A percentile compares a stretch with the other conserved stretches of the same genome.
Evolutionary conservation across 2,113 vertebrate genomes (phyloP).

Genomic region (Oreochromis tanganicae): DNA sequence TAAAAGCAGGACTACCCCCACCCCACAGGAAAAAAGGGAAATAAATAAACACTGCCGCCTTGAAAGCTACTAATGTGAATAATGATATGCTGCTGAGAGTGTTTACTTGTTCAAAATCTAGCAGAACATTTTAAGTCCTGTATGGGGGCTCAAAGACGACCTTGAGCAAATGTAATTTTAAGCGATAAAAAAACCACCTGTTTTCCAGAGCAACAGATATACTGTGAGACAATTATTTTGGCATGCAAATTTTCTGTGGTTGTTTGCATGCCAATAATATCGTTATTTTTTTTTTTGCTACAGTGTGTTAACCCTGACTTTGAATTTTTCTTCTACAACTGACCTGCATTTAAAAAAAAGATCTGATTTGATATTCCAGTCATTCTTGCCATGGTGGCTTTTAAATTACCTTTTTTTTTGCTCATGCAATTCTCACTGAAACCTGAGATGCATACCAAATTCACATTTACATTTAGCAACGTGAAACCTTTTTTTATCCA

Average conservation of each 20-base stretch:
- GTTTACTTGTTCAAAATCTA: constrained; percentile 43
- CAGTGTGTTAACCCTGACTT: not conserved
- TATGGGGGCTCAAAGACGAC: constrained; percentile 31
- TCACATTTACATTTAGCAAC: constrained; percentile 7
- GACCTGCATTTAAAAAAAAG: constrained; percentile 25
- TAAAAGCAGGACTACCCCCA: constrained; percentile 11
- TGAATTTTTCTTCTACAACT: constrained; percentile 26
- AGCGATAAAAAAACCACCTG: constrained; percentile 48
- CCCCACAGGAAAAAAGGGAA: not conserved
- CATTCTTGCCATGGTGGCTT: constrained; percentile 11
- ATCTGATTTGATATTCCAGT: constrained; percentile 31
- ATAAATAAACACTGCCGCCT: constrained; percentile 26
- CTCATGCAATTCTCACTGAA: constrained; percentile 32
- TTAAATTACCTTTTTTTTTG: constrained; percentile 8
- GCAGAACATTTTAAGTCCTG: constrained; percentile 43
- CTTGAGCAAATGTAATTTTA: constrained; percentile 39
- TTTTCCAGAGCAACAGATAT: constrained; percentile 29
- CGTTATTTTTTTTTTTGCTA: not conserved
- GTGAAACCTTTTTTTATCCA: not conserved
- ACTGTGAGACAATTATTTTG: constrained; percentile 31
- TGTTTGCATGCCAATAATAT: constrained; percentile 29
- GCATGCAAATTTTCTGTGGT: not conserved
- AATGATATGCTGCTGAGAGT: constrained; percentile 40
- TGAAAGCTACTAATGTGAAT: constrained; percentile 43
- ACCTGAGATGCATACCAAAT: constrained; percentile 34